Percentiles rank a stretch among this genome's conserved stretches.
phyloP scores from a whole-genome alignment of 2,113 vertebrate species.

The Australoheros scitulus region DNA sequence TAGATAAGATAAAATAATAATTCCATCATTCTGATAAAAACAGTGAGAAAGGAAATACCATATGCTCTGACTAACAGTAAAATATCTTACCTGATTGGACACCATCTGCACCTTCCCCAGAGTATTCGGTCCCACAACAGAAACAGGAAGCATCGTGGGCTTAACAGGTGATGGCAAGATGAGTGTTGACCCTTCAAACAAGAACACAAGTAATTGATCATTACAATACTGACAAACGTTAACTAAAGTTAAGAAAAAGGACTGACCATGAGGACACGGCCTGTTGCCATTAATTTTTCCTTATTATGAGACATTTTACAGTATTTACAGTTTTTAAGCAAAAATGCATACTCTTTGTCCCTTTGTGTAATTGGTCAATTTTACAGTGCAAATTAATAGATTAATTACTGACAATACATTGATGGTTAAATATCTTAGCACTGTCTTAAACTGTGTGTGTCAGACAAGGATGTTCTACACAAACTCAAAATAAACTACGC shows the following conservation, averaged over 20 bases:
- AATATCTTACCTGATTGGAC: slow-evolving; percentile 85
- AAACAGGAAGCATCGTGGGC: slow-evolving; percentile 90
- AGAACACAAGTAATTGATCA: neutral
- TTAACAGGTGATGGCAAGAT: slow-evolving; percentile 91
- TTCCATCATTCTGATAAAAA: neutral
- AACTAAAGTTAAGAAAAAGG: neutral
- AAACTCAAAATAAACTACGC: neutral
- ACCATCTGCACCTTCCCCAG: slow-evolving; percentile 83
- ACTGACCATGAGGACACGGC: neutral
- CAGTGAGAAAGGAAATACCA: neutral
- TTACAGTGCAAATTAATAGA: neutral
- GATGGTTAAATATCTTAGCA: neutral
- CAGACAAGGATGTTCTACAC: too few relatives aligned
- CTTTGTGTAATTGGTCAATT: neutral
- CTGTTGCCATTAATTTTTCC: neutral
- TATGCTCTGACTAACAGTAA: neutral
- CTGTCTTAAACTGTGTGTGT: neutral
- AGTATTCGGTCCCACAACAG: slow-evolving; percentile 86
- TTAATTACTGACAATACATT: neutral
- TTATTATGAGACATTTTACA: neutral
- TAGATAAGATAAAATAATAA: neutral
- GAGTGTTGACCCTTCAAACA: slow-evolving; percentile 87
- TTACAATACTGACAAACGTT: neutral
- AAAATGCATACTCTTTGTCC: neutral
- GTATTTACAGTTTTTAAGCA: too few relatives aligned